phyloP scores from a whole-genome alignment of 2,888 invertebrate genomes.

The Mesorhabditis spiculigera region DNA sequence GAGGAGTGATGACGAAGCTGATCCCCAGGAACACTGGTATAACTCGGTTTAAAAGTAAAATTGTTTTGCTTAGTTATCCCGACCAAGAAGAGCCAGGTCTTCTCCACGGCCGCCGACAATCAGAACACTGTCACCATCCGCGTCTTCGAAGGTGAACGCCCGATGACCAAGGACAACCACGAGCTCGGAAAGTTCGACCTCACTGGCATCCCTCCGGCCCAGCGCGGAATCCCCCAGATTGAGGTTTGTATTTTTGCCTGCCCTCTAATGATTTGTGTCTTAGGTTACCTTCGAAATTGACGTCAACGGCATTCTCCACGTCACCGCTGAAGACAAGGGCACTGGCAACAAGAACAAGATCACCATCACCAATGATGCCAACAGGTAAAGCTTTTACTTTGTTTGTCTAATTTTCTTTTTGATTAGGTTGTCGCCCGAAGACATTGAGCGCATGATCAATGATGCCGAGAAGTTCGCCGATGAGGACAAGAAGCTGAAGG shows the following conservation, averaged over 20 bases:
- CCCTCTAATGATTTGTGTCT: neutral
- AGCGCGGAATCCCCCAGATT: conserved; percentile 62
- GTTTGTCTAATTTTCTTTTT: conserved; percentile 1
- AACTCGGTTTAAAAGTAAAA: too few relatives aligned
- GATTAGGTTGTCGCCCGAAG: conserved; percentile 83
- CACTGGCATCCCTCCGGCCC: conserved; percentile 64
- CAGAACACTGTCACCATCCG: conserved; percentile 98
- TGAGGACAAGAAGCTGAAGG: conserved; percentile 84
- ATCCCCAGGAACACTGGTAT: conserved; percentile 86
- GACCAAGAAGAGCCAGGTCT: conserved; percentile 97
- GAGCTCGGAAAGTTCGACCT: conserved; percentile 91
- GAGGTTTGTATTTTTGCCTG: conserved; percentile 42
- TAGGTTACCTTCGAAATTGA: conserved; percentile 63
- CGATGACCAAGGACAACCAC: conserved; percentile 99
- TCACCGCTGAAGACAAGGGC: conserved; percentile 97
- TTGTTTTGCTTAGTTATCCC: conserved; percentile 71
- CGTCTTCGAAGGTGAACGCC: conserved; percentile 96
- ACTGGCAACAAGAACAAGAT: conserved; percentile 98
- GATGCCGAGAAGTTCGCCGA: conserved; percentile 98
- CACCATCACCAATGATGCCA: conserved; percentile 86
- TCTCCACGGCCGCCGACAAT: conserved; percentile 97
- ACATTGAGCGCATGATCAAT: conserved; percentile 97
- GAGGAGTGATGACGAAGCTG: conserved; percentile 98
- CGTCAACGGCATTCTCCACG: conserved; percentile 65
- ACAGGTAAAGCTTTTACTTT: neutral